Conservation (phyloP, 2,888 invertebrate genomes). For the Leptogaster cylindrica region DNA sequence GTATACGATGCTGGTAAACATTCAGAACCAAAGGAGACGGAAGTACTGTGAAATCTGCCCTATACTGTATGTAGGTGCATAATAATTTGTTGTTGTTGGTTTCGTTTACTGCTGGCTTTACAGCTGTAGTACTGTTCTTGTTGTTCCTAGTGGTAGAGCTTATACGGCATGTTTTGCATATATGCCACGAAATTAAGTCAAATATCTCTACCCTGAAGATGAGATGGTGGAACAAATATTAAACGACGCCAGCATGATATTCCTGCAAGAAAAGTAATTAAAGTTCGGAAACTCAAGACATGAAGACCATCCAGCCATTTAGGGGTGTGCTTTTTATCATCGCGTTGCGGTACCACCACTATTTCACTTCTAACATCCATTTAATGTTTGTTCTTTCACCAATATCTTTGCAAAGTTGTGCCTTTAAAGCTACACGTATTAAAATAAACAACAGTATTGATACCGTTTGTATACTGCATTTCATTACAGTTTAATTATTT, state of each 20-base stretch:
- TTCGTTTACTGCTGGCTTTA: not conserved
- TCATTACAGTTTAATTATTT: no score
- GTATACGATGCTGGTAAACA: not conserved
- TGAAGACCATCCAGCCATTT: no score
- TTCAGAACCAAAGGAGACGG: not conserved
- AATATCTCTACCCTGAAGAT: conserved; percentile 23
- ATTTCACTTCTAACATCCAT: no score
- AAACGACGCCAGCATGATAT: conserved; percentile 35
- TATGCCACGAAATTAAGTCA: conserved; percentile 37
- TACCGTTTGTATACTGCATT: no score
- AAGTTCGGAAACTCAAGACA: conserved; percentile 30
- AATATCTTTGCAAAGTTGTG: no score
- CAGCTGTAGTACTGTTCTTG: not conserved
- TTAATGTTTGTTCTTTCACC: no score
- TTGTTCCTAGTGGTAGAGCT: not conserved
- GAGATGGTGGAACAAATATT: conserved; percentile 36
- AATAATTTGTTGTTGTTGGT: conserved; percentile 10
- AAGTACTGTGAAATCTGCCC: not conserved
- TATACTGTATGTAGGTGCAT: conserved; percentile 14
- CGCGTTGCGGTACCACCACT: no score
- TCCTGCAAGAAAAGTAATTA: conserved; percentile 37
- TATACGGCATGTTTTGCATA: conserved; percentile 33
- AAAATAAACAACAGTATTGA: no score
- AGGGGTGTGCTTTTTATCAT: no score
- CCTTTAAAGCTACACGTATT: no score